A percentile compares a stretch with the other conserved stretches of the same genome.
Evolutionary conservation across 2,797 vertebrate species (phyloP).

Genomic region (Bovichtus variegatus): DNA sequence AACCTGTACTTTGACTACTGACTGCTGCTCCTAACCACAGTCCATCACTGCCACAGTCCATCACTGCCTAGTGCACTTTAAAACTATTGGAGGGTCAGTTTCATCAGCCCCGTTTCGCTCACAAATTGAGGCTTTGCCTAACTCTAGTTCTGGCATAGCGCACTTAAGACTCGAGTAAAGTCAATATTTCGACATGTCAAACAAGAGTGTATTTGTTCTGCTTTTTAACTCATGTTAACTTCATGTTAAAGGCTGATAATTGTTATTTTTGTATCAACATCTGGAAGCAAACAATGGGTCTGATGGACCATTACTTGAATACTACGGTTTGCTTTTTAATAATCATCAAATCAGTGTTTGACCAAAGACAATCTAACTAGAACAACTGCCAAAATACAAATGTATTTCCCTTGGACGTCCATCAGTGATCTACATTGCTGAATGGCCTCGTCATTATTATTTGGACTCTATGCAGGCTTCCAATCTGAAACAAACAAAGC

Average conservation of each 20-base stretch:
- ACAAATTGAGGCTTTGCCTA: background rate
- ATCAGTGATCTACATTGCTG: slow-evolving; percentile 23
- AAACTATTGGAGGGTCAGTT: slow-evolving; percentile 14
- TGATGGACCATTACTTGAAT: slow-evolving; percentile 2
- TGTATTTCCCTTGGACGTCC: slow-evolving; percentile 13
- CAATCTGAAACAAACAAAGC: slow-evolving; percentile 59
- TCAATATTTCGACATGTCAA: background rate
- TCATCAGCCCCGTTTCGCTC: background rate
- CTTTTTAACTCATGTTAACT: background rate
- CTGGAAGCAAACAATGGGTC: slow-evolving; percentile 10
- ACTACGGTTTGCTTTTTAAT: slow-evolving; percentile 1
- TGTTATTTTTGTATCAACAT: slow-evolving; percentile 9
- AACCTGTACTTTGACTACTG: slow-evolving; percentile 21
- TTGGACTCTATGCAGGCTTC: slow-evolving; percentile 36
- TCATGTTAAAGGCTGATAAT: background rate
- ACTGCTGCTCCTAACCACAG: slow-evolving; percentile 17
- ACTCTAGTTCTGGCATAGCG: background rate
- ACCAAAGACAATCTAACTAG: slow-evolving; percentile 22
- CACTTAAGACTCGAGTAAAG: background rate
- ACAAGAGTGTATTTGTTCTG: background rate
- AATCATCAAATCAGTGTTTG: background rate
- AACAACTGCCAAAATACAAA: slow-evolving; percentile 32
- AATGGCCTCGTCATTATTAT: slow-evolving; percentile 33
- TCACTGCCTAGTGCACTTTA: background rate
- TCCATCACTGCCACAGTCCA: background rate